Conservation (phyloP, 2,888 invertebrate genomes). For the Drosophila recens region DNA sequence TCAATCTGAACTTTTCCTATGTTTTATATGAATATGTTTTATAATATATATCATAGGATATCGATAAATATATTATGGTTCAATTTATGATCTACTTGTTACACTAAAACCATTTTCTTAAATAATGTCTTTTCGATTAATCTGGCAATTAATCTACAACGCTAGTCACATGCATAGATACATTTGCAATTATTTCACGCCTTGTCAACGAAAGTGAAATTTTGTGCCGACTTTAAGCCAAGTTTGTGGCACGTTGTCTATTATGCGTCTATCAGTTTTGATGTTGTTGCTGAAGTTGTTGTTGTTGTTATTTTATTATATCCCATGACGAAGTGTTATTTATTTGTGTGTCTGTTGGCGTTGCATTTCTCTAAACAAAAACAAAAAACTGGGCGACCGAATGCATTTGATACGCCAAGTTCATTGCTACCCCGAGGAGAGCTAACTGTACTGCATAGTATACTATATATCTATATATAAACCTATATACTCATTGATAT, state of each 20-base stretch:
- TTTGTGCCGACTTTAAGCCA: conserved; percentile 19
- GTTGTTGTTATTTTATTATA: conserved; percentile 20
- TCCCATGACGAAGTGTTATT: conserved; percentile 46
- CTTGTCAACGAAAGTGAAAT: conserved; percentile 65
- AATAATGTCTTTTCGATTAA: background rate
- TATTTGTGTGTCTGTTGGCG: conserved; percentile 62
- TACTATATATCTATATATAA: conserved; percentile 2
- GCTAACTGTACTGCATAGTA: background rate
- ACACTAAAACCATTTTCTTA: background rate
- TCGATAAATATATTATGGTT: background rate
- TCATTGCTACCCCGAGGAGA: conserved; percentile 64
- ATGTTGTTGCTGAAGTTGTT: background rate
- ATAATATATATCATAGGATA: background rate
- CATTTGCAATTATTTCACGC: conserved; percentile 36
- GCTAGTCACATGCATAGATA: conserved; percentile 14
- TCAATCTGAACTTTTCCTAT: background rate
- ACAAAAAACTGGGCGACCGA: conserved; percentile 49
- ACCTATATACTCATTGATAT: conserved; percentile 1
- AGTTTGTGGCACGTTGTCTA: conserved; percentile 25
- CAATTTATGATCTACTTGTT: conserved; percentile 7
- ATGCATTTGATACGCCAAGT: conserved; percentile 66
- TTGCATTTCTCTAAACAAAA: conserved; percentile 69
- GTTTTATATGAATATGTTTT: background rate
- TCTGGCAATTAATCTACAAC: conserved; percentile 23
- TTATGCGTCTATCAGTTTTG: conserved; percentile 33